Conservation (phyloP, 2,113 vertebrate species). For the human region GRCh38 chr16:29258001-29258500, state of each 20-base stretch:
- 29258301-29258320: not conserved
- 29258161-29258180: not conserved
- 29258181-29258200: no score
- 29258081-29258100: not conserved
- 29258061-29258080: not conserved
- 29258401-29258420: not conserved
- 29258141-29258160: not conserved
- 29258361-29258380: not conserved
- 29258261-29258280: no score
- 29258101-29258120: not conserved
- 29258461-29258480: not conserved
- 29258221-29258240: not conserved
- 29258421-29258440: not conserved
- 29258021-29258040: not conserved
- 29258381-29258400: not conserved
- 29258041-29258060: not conserved
- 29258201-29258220: not conserved
- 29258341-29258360: not conserved
- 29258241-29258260: no score
- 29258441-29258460: not conserved
- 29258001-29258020: no score
- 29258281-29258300: no score
- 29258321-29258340: no score
- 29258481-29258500: not conserved
- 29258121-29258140: not conserved